These are phyloP conservation scores for Colossoma macropomum DNA, from an alignment of 2,113 vertebrate genomes.

Conservation along the genomic window DNA sequence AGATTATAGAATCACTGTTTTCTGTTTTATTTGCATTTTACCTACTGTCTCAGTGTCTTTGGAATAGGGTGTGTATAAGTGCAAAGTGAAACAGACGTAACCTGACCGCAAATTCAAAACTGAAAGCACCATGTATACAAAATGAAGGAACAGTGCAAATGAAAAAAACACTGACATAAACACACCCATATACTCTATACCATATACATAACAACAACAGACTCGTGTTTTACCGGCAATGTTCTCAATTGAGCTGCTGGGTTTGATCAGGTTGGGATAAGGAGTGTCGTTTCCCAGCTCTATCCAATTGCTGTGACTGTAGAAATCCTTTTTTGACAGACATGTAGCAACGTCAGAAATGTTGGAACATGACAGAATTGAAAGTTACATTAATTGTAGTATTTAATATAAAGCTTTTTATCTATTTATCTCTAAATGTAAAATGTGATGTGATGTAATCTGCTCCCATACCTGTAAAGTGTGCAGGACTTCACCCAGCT, in stretches of 20 bases:
- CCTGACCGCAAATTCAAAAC: no score
- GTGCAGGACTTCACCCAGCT: slow-evolving; percentile 18
- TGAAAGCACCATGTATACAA: no score
- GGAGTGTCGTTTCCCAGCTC: slow-evolving; percentile 63
- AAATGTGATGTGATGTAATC: no score
- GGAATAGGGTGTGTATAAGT: no score
- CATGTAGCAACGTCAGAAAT: background rate
- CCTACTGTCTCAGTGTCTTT: no score
- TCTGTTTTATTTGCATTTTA: no score
- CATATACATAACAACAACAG: background rate
- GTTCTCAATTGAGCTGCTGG: slow-evolving; percentile 59
- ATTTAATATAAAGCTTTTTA: no score
- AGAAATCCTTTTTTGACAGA: slow-evolving; percentile 32
- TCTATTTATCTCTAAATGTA: no score
- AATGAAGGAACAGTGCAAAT: no score
- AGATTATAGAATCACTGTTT: no score
- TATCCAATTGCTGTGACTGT: slow-evolving; percentile 75
- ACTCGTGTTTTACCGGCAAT: slow-evolving; percentile 63
- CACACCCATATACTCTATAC: background rate
- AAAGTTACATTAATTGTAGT: no score
- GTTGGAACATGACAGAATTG: background rate
- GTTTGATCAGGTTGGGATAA: slow-evolving; percentile 65
- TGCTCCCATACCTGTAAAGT: slow-evolving; percentile 20
- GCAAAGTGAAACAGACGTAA: no score
- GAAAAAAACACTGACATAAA: background rate